phyloP scores from a whole-genome alignment of 2,797 vertebrate genomes.

The Cossypha dichroa region DNA sequence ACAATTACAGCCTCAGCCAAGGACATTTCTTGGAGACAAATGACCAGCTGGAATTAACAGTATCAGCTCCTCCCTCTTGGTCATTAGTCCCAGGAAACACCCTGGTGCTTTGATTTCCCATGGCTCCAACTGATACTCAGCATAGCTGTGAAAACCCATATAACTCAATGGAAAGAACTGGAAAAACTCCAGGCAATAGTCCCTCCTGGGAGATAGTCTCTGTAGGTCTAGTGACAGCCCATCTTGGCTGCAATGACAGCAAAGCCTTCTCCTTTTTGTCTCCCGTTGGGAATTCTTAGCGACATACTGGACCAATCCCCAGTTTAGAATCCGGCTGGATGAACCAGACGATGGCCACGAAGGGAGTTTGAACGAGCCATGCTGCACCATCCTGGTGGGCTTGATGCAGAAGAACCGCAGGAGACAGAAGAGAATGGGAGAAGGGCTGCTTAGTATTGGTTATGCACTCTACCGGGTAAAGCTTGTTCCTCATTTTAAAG shows the following conservation, averaged over 20 bases:
- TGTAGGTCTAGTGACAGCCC: background rate
- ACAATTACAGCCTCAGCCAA: background rate
- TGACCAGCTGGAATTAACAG: background rate
- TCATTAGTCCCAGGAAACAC: background rate
- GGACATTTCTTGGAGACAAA: background rate
- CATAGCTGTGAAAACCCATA: background rate
- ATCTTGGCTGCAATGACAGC: background rate
- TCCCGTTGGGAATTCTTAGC: constrained; percentile 62
- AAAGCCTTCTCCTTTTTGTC: background rate
- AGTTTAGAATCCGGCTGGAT: constrained; percentile 83
- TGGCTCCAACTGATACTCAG: background rate
- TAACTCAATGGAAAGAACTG: background rate
- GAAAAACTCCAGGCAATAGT: background rate
- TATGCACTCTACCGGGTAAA: constrained; percentile 83
- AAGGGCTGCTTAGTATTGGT: constrained; percentile 85
- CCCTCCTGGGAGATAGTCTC: background rate
- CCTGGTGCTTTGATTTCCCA: background rate
- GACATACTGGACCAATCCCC: constrained; percentile 90
- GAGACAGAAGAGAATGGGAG: constrained; percentile 77
- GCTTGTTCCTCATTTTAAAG: background rate
- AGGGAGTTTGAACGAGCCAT: constrained; percentile 48
- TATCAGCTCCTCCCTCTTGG: background rate
- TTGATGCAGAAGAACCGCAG: constrained; percentile 90
- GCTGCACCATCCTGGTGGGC: constrained; percentile 84
- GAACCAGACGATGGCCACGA: constrained; percentile 83